Conservation (phyloP, 2,797 vertebrate species). For the Microctenopoma stevenorrisi region DNA sequence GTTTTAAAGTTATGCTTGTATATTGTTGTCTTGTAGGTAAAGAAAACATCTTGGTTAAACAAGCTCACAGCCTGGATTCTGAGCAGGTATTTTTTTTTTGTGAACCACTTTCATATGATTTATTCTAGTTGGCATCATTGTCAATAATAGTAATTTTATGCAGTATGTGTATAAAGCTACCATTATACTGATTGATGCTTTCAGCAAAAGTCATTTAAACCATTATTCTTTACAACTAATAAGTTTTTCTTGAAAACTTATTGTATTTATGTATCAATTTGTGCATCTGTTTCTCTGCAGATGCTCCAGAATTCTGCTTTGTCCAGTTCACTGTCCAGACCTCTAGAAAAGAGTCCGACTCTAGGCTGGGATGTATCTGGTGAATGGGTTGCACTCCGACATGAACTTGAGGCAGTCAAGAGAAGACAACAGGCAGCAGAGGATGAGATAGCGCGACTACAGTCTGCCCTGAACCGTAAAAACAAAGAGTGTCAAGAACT, state of each 20-base stretch:
- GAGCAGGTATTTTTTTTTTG: slow-evolving; percentile 84
- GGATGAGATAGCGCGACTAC: slow-evolving; percentile 79
- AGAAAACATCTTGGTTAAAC: slow-evolving; percentile 89
- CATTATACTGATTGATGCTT: too few species aligned
- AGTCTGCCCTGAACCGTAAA: slow-evolving; percentile 87
- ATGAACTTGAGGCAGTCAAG: slow-evolving; percentile 84
- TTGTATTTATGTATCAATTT: not conserved
- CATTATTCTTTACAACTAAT: too few species aligned
- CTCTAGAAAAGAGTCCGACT: slow-evolving; percentile 82
- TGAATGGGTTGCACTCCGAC: slow-evolving; percentile 75
- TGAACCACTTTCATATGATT: not conserved
- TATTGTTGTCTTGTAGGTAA: slow-evolving; percentile 84
- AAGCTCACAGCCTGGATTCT: slow-evolving; percentile 85
- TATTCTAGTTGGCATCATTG: not conserved
- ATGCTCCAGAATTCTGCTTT: slow-evolving; percentile 69
- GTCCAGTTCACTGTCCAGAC: slow-evolving; percentile 85
- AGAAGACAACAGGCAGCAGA: slow-evolving; percentile 83
- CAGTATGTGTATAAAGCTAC: too few species aligned
- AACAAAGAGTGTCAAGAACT: slow-evolving; percentile 88
- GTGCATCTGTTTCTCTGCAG: slow-evolving; percentile 53
- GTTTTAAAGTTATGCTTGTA: slow-evolving; percentile 4
- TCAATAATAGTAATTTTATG: not conserved
- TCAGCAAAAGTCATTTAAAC: too few species aligned
- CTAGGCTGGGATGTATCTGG: slow-evolving; percentile 55
- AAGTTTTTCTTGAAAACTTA: not conserved